These are phyloP conservation scores for Pyrocephalus nanus DNA, from an alignment of 2,797 vertebrate genomes.

Conservation along the genomic window DNA sequence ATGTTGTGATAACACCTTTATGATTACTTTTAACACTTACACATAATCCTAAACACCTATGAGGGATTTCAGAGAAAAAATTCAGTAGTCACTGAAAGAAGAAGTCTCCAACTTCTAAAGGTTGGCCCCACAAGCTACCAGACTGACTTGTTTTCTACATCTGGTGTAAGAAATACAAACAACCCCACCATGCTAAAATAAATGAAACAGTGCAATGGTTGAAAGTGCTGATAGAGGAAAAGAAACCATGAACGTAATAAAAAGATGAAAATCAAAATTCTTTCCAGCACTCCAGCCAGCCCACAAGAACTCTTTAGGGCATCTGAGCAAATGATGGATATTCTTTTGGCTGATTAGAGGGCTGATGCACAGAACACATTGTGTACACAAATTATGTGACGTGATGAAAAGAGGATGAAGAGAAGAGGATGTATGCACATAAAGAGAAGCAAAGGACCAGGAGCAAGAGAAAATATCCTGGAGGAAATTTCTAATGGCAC, in stretches of 20 bases:
- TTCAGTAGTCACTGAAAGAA: background rate
- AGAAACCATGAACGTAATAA: background rate
- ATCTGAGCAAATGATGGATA: constrained; percentile 1
- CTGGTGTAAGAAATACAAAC: background rate
- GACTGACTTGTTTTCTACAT: background rate
- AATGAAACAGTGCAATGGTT: background rate
- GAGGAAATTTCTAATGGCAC: background rate
- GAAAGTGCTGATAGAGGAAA: background rate
- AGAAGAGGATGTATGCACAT: background rate
- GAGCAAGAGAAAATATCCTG: background rate
- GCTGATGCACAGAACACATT: background rate
- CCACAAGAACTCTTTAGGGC: background rate
- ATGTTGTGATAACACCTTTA: background rate
- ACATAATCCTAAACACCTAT: background rate
- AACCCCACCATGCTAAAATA: background rate
- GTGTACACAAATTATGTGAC: background rate
- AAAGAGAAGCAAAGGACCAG: background rate
- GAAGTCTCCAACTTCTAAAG: background rate
- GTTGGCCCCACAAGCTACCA: background rate
- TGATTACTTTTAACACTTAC: background rate
- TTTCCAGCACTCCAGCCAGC: background rate
- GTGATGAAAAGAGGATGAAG: background rate
- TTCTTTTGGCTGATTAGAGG: background rate
- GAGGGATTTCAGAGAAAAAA: background rate
- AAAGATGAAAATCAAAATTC: background rate